Base-by-base conservation (phyloP, 2,113 vertebrate species). In the Pipra filicauda region DNA sequence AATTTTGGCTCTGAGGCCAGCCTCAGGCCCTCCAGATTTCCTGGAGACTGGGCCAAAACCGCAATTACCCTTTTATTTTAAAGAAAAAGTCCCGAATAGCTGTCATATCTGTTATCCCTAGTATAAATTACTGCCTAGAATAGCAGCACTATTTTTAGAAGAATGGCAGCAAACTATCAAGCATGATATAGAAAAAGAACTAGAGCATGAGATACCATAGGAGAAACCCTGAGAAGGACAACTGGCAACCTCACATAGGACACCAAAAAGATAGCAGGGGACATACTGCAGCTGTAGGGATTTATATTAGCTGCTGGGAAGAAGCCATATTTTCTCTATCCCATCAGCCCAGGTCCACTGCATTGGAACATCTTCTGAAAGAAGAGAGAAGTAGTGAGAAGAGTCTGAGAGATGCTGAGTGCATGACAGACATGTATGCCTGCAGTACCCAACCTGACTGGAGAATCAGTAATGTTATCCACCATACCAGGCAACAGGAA, bases 341-440 rank as follows among this genome's bases (percentile, higher is more conserved):
- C 30, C 46, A 65, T 15, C 27, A 70, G 7, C 28, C 8, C 82
- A 75, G 62, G 14, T 1, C n/a, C 21, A 33, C 8, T 26, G 11
- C 39, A 20, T 0, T 17, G 22, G 28, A 69, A 20, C 13, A 31
- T 28, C 17, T 37, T 59, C 37, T 69, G 66, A 61, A 51, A 43
- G 2, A 24, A 35, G 23, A 55, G 10, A 82, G 9, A 41, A 70
- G n/a, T 3, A 33, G 31, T 3, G 5, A 12, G 43, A 77, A 84
- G 27, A 75, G 26, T 37, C 8, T 28, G 18, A 67, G 46, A 39
- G 20, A 9, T 16, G 13, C 15, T 27, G 30, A 72, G 39, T 3
- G 11, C 72, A 15, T 11, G 17, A 21, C 21, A 76, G 49, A n/a
- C 0, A 0, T 2, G 4, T 6, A 1, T 7, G 12, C 28, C 31